These are phyloP conservation scores for Zophobas atratus DNA, from an alignment of 1,140 invertebrate species.

Conservation along the genomic window DNA sequence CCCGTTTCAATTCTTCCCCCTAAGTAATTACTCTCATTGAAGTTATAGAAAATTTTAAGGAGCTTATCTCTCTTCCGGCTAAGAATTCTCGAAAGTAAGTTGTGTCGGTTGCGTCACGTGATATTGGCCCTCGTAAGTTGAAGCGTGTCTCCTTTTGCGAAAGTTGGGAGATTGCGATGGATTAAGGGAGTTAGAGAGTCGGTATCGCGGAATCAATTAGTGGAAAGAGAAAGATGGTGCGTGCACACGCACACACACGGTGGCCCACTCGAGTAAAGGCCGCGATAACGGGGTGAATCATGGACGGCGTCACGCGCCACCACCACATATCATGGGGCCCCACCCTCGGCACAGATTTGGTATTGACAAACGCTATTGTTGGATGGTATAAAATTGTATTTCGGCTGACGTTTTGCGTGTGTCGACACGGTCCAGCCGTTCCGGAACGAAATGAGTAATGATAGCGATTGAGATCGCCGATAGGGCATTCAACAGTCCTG, in stretches of 20 bases:
- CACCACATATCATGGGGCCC: conserved; percentile 62
- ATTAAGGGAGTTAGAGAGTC: conserved; percentile 49
- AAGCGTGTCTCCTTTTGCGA: conserved; percentile 20
- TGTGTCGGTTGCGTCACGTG: neutral
- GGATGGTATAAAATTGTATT: conserved; percentile 62
- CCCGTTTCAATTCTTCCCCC: neutral
- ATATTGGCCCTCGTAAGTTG: conserved; percentile 24
- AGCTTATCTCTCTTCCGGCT: conserved; percentile 21
- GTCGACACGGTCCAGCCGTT: conserved; percentile 63
- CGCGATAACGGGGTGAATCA: conserved; percentile 51
- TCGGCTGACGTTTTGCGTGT: conserved; percentile 62
- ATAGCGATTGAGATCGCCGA: conserved; percentile 47
- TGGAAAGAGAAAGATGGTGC: conserved; percentile 34
- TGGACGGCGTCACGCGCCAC: conserved; percentile 60
- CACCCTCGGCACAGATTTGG: conserved; percentile 60
- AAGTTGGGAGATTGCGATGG: conserved; percentile 51
- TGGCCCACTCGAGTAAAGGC: conserved; percentile 31
- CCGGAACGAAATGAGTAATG: conserved; percentile 62
- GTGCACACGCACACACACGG: conserved; percentile 47
- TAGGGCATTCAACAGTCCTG: conserved; percentile 40
- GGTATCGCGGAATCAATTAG: conserved; percentile 53
- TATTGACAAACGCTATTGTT: conserved; percentile 64
- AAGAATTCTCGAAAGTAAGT: conserved; percentile 27
- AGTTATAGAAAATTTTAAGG: conserved; percentile 39
- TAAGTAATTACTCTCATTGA: conserved; percentile 40